Evolutionary conservation across 2,888 invertebrate species (phyloP), one percentile per base, ranked within the genome.

Genomic region (Lycophotia porphyrea): DNA sequence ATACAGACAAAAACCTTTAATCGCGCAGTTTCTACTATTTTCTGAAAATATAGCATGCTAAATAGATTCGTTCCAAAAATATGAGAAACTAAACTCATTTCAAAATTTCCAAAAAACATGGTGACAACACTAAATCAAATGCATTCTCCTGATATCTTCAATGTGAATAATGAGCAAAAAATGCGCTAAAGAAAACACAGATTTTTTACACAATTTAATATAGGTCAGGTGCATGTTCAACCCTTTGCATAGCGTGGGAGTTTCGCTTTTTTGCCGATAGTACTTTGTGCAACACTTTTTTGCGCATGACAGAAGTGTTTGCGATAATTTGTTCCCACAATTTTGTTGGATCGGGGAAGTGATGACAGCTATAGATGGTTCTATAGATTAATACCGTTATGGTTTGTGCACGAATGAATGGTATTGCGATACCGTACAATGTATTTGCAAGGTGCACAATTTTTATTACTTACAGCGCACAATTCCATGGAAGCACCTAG

Each of bases 291-390:
- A 93, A 92, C 90, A 84, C 76, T 93, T 95, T 95, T 95, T 95
- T 94, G 91, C 91, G 90, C 85, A 90, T 83, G 87, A 86, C 90
- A 90, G 86, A 94, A 94, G 95, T 96, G 96, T 96, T 95, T 96
- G 96, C 95, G 92, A 96, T 96, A 96, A 96, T 96, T 96, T 96
- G 96, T 96, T 96, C 96, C 95, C 96, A 96, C 96, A 96, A 92
- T 92, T 92, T 91, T 89, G 86, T 89, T 89, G 88, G 88, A 91
- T 93, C 91, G 89, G 92, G 95, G 95, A 96, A 95, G 96, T 91
- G 96, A 93, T 94, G 96, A 96, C 96, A 95, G 95, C 93, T 92
- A 92, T 83, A 91, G 92, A 93, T 93, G 88, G 88, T 88, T 91
- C 91, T 91, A 91, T 93, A 91, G 90, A 91, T 91, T 89, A 85